Conservation (phyloP, 2,113 vertebrate genomes). For the Cinclus cinclus region DNA sequence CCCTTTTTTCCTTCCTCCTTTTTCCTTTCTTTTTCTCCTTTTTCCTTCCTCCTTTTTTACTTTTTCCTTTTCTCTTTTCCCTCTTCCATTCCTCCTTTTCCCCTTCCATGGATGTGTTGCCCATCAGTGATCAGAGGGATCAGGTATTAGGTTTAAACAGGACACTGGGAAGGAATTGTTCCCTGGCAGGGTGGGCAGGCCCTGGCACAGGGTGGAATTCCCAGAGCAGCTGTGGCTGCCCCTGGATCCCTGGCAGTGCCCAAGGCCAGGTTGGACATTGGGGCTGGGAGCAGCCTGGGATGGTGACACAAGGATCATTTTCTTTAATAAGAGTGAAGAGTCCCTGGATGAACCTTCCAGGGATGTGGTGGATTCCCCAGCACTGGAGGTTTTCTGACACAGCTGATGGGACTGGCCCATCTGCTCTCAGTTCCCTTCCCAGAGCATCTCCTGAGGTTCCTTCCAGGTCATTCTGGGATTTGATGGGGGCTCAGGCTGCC, state of each 20-base stretch:
- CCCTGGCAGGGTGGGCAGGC: too few relatives aligned
- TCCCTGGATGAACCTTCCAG: background rate
- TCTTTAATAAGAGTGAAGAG: background rate
- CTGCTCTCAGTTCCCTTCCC: background rate
- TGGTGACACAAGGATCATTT: background rate
- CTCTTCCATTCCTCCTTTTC: background rate
- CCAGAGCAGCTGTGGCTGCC: background rate
- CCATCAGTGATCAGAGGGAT: too few relatives aligned
- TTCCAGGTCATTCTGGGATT: background rate
- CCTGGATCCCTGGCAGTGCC: background rate
- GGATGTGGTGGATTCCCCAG: background rate
- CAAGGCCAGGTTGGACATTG: background rate
- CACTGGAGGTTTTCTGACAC: background rate
- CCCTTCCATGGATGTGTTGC: too few relatives aligned
- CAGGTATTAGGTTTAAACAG: background rate
- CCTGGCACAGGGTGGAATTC: too few relatives aligned
- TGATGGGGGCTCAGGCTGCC: background rate
- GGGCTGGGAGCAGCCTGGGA: background rate
- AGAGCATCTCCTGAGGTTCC: background rate
- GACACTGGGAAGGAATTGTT: background rate
- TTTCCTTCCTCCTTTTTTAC: too few relatives aligned
- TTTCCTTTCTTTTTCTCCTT: too few relatives aligned
- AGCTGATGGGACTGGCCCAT: too few relatives aligned
- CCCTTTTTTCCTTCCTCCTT: too few relatives aligned
- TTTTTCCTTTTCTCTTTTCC: too few relatives aligned